Percentiles rank a stretch among this genome's conserved stretches.
These are phyloP conservation scores for Porphyrio hochstetteri DNA, from an alignment of 2,113 vertebrate genomes.

Conservation along the genomic window DNA sequence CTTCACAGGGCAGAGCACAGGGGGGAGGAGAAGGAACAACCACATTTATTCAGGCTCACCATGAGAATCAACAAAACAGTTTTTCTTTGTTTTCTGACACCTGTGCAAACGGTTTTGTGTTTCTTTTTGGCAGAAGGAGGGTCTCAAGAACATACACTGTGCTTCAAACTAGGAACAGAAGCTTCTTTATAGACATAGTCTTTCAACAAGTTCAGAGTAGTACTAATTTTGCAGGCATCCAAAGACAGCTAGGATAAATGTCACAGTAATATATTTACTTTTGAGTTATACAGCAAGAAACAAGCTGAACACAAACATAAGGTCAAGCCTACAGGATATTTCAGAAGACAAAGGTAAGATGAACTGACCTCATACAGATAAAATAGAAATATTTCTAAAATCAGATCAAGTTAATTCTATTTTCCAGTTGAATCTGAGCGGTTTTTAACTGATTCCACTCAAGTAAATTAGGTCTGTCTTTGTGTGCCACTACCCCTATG, in stretches of 20 bases:
- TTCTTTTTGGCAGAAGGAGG: background rate
- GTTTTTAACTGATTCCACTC: background rate
- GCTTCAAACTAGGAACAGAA: background rate
- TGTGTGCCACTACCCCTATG: background rate
- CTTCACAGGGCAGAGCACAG: background rate
- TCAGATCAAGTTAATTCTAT: background rate
- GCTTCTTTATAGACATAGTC: background rate
- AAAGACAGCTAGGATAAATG: background rate
- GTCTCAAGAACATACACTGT: background rate
- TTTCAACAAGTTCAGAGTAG: background rate
- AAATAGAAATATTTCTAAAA: background rate
- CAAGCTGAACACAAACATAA: background rate
- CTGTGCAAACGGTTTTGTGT: constrained; percentile 11
- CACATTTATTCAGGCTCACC: background rate
- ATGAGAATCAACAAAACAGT: constrained; percentile 61
- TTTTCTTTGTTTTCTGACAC: constrained; percentile 49
- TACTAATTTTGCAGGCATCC: background rate
- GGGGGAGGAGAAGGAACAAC: background rate
- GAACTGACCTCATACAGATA: background rate
- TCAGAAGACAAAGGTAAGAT: background rate
- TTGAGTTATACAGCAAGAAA: background rate
- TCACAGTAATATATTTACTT: background rate
- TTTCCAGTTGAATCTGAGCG: background rate
- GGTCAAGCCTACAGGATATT: background rate
- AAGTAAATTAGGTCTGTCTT: background rate